Base-by-base conservation (phyloP, 2,888 invertebrate species). In the Gymnosoma rotundatum region DNA sequence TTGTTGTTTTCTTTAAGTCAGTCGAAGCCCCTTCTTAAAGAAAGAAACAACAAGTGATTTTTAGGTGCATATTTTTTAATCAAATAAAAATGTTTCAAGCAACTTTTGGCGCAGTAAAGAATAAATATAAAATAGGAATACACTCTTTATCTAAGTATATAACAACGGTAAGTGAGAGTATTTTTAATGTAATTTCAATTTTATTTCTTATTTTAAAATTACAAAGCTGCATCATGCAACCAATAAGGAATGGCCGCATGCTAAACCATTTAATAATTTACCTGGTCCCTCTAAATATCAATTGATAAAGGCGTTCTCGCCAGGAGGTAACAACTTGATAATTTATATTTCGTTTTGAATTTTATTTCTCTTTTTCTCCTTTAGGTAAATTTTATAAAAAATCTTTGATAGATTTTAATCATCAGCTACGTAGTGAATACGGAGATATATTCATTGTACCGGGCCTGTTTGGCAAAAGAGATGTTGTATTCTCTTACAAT, bases 251-350 rank as follows among this genome's bases (percentile, higher is more conserved):
- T 78, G 74, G 80, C 7, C 45, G 42, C 4, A 14, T 6, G 83
- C 81, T 0, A 66, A 61, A 21, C 73, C 81, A 18, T 81, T 72
- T 61, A 61, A 72, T 50, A 18, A 20, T 12, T 16, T 84, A 63
- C 83, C 83, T 6, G 80, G 83, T 12, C 83, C 81, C 6, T 64
- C 54, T 8, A 81, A 76, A 56, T 81, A 36, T 92, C 45, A 86
- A 92, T 14, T 93, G 92, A 83, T 91, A 93, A 87, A 93, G 93
- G 1, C 92, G 93, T 50, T 93, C 93, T 86, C 91, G 93, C 60
- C 91, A 92, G 86, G 90, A 90, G 88, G 88, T 93, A 70, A 45
- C 32, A 9, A 20, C 16, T 20, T 16, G 12, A 18, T 14, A 16
- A 16, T 56, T 25, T 8, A 0, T 18, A 50, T 9, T 16, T n/a